Conservation (phyloP, 2,888 invertebrate genomes). For the Carcina quercana region DNA sequence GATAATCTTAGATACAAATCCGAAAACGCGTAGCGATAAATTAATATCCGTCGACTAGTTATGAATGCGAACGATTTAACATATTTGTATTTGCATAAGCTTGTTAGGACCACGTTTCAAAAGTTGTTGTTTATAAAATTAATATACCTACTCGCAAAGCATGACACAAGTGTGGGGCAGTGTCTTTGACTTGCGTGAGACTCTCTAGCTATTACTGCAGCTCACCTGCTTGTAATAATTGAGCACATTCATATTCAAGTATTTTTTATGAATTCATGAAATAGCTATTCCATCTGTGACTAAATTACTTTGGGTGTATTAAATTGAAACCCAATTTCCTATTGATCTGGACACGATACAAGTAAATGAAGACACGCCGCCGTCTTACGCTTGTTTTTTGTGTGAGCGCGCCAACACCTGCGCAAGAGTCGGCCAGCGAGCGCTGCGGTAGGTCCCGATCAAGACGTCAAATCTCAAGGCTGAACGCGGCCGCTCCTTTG, state of each 20-base stretch:
- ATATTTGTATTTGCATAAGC: slow-evolving; percentile 23
- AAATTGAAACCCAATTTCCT: slow-evolving; percentile 47
- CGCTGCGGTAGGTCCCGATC: slow-evolving; percentile 73
- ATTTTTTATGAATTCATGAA: no score
- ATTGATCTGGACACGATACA: slow-evolving; percentile 36
- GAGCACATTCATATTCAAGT: no score
- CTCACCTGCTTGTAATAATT: no score
- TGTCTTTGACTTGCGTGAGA: no score
- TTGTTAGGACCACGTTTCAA: no score
- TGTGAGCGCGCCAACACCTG: slow-evolving; percentile 57
- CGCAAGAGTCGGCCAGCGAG: slow-evolving; percentile 37
- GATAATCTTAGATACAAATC: neutral
- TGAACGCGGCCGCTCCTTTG: slow-evolving; percentile 47
- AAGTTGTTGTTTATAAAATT: no score
- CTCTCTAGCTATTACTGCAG: no score
- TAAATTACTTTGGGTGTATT: slow-evolving; percentile 14
- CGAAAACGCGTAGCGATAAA: slow-evolving; percentile 7
- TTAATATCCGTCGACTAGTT: slow-evolving; percentile 3
- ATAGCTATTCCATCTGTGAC: slow-evolving; percentile 4
- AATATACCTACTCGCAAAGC: no score
- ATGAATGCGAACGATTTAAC: slow-evolving; percentile 6
- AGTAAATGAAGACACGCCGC: slow-evolving; percentile 53
- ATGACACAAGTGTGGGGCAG: no score
- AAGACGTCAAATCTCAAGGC: slow-evolving; percentile 73
- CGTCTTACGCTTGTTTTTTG: slow-evolving; percentile 67